phyloP scores from a whole-genome alignment of 2,113 vertebrate genomes.

The Melanotaenia duboulayi region DNA sequence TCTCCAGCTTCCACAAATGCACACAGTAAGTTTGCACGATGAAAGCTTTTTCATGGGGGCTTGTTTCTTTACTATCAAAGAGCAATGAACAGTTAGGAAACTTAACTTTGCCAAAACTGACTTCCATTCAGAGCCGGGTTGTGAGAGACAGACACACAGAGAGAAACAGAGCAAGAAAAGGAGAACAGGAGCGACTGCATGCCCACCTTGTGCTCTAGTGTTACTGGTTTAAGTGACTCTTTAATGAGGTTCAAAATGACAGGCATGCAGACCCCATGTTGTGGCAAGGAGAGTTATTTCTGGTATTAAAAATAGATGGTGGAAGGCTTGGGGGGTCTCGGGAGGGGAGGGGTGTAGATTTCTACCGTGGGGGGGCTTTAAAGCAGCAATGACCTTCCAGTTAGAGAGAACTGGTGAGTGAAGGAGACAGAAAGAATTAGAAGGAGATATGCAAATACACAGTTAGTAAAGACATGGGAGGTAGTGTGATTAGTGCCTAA shows the following conservation, averaged over 20 bases:
- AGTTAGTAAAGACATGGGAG: slow-evolving; percentile 23
- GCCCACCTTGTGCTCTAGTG: slow-evolving; percentile 67
- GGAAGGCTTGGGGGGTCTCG: slow-evolving; percentile 73
- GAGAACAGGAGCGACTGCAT: slow-evolving; percentile 25
- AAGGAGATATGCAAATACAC: slow-evolving; percentile 36
- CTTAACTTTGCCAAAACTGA: slow-evolving; percentile 16
- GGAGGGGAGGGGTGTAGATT: slow-evolving; percentile 65
- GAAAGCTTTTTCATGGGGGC: background rate
- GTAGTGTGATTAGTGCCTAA: slow-evolving; percentile 66
- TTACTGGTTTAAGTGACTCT: slow-evolving; percentile 79
- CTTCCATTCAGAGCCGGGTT: slow-evolving; percentile 18
- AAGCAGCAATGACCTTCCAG: slow-evolving; percentile 74
- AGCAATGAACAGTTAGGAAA: slow-evolving; percentile 25
- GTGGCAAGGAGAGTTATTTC: slow-evolving; percentile 74
- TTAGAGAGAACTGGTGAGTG: slow-evolving; percentile 62
- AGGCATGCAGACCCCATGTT: slow-evolving; percentile 78
- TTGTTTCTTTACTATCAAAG: slow-evolving; percentile 32
- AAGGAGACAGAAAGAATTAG: slow-evolving; percentile 57
- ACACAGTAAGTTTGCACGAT: slow-evolving; percentile 41
- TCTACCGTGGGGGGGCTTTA: slow-evolving; percentile 60
- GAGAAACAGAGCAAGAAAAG: slow-evolving; percentile 33
- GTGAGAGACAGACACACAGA: slow-evolving; percentile 17
- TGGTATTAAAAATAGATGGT: slow-evolving; percentile 82
- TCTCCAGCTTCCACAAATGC: slow-evolving; percentile 8
- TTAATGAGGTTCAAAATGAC: slow-evolving; percentile 83